These are phyloP conservation scores for Lithodes maja DNA, from an alignment of 2,888 invertebrate genomes.

Conservation along the genomic window DNA sequence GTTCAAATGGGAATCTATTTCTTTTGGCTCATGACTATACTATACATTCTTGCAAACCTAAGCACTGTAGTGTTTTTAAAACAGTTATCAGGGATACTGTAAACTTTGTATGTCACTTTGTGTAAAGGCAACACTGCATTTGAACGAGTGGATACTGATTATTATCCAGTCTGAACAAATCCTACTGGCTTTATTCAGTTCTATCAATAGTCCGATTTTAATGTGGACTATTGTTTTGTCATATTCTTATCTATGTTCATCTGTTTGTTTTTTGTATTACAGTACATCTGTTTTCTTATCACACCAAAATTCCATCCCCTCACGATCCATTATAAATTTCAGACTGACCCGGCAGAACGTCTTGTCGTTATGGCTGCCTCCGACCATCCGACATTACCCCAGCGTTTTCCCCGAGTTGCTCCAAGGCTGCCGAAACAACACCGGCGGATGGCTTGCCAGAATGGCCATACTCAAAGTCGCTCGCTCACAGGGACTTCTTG, in stretches of 20 bases:
- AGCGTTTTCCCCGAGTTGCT: conserved; percentile 33
- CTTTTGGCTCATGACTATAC: no score
- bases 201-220: no score
- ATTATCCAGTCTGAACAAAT: no score
- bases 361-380: conserved; percentile 61
- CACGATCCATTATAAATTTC: background rate
- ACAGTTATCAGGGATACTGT: no score
- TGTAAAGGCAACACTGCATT: no score
- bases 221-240: no score
- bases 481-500: conserved; percentile 15
- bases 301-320: background rate
- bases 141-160: no score
- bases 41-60: no score
- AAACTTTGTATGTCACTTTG: no score
- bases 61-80: no score
- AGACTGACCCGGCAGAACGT: conserved; percentile 50
- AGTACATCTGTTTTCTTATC: background rate
- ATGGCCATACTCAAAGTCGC: conserved; percentile 58
- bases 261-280: background rate
- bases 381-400: conserved; percentile 46
- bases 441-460: conserved; percentile 46
- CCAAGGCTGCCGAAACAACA: conserved; percentile 19
- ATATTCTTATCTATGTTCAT: background rate
- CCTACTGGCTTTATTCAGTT: no score
- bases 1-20: no score